phyloP scores from a whole-genome alignment of 2,888 invertebrate species.

The Blastobasis adustella region DNA sequence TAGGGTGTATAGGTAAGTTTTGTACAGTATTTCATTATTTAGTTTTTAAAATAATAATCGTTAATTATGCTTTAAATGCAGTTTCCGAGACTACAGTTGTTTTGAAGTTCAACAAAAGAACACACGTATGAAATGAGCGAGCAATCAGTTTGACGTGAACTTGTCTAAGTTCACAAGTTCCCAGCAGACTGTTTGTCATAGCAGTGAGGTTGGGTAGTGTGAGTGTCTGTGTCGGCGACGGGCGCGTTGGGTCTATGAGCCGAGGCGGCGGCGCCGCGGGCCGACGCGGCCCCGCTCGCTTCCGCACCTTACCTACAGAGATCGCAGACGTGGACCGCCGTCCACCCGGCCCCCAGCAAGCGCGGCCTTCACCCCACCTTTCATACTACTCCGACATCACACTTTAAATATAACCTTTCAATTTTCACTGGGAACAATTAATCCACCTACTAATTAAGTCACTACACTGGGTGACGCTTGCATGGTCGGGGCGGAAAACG shows the following conservation, averaged over 20 bases:
- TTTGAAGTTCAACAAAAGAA: neutral
- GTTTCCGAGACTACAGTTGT: neutral
- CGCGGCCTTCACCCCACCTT: constrained; percentile 31
- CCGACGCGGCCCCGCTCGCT: constrained; percentile 37
- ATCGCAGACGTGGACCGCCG: constrained; percentile 60
- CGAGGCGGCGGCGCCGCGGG: constrained; percentile 36
- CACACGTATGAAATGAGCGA: no score
- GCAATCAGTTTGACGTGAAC: no score
- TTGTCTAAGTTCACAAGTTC: neutral
- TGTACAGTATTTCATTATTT: neutral
- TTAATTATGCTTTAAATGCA: neutral
- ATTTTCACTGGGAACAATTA: no score
- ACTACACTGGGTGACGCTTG: constrained; percentile 37
- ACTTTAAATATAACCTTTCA: no score
- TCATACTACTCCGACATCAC: neutral
- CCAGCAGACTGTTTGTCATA: neutral
- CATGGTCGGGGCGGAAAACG: constrained; percentile 49
- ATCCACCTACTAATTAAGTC: neutral
- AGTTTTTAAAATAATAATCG: neutral
- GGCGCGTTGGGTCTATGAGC: constrained; percentile 18
- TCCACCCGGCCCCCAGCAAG: constrained; percentile 52
- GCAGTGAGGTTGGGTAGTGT: neutral
- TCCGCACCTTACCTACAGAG: constrained; percentile 60
- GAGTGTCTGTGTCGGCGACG: no score
- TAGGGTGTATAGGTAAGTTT: neutral